A percentile compares a stretch with the other conserved stretches of the same genome.
phyloP scores from a whole-genome alignment of 2,888 invertebrate genomes.

The Hydrotaea diabolus region DNA sequence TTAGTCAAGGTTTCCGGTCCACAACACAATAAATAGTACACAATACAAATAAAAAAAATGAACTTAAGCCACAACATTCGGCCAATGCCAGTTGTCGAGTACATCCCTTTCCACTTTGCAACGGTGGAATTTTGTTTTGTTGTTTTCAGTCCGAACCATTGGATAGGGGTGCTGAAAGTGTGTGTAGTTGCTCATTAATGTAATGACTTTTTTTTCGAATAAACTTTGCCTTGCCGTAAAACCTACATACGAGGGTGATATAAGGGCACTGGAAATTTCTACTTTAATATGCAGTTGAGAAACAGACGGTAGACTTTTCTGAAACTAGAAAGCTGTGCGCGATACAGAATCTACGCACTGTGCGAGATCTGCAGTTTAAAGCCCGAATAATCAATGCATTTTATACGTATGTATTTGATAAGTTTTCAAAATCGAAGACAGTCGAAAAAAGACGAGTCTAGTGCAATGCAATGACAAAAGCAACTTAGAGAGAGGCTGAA shows the following conservation, averaged over 20 bases:
- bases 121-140: background rate
- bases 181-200: constrained; percentile 74
- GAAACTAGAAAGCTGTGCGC: too few species aligned
- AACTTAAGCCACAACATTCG: constrained; percentile 43
- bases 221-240: constrained; percentile 22
- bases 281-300: too few species aligned
- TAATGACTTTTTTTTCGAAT: constrained; percentile 77
- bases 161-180: background rate
- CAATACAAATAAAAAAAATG: constrained; percentile 20
- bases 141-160: background rate
- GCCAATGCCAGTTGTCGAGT: constrained; percentile 34
- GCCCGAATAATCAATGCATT: too few species aligned
- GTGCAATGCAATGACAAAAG: too few species aligned
- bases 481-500: too few species aligned
- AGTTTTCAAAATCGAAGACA: too few species aligned
- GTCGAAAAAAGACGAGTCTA: too few species aligned
- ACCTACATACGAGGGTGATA: background rate
- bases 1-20: constrained; percentile 64
- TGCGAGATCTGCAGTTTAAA: too few species aligned
- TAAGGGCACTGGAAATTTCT: too few species aligned
- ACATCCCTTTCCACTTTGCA: constrained; percentile 10
- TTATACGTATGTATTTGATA: too few species aligned
- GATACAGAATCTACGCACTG: too few species aligned
- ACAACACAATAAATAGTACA: constrained; percentile 25
- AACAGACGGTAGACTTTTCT: too few species aligned